A percentile compares a stretch with the other conserved stretches of the same genome.
These are phyloP conservation scores for Enchytraeus crypticus DNA, from an alignment of 2,888 invertebrate species.

Conservation along the genomic window DNA sequence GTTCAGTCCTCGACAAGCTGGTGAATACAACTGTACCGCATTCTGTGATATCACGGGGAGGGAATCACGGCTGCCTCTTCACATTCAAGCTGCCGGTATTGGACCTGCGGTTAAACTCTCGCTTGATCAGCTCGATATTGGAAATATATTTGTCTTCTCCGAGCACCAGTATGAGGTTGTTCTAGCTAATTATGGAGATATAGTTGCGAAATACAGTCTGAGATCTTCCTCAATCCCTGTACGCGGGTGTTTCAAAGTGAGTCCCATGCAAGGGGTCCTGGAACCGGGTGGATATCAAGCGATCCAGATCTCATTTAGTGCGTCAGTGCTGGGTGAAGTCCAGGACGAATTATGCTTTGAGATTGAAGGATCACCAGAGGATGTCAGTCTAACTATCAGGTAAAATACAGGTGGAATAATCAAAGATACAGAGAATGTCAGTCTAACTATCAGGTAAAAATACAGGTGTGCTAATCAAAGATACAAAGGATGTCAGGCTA, in stretches of 20 bases:
- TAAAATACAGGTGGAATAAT: no score
- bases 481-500: slow-evolving; percentile 35
- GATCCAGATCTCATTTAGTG: slow-evolving; percentile 42
- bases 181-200: slow-evolving; percentile 48
- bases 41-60: slow-evolving; percentile 49
- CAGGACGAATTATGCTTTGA: slow-evolving; percentile 44
- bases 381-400: slow-evolving; percentile 38
- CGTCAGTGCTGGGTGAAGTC: slow-evolving; percentile 46
- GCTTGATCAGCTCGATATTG: slow-evolving; percentile 45
- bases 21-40: slow-evolving; percentile 41
- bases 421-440: slow-evolving; percentile 35
- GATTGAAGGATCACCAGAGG: slow-evolving; percentile 44
- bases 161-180: slow-evolving; percentile 47
- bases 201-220: slow-evolving; percentile 46
- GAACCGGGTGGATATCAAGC: slow-evolving; percentile 48
- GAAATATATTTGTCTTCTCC: slow-evolving; percentile 47
- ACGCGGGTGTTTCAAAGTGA: slow-evolving; percentile 45
- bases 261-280: slow-evolving; percentile 45
- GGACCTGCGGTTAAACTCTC: slow-evolving; percentile 48
- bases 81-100: slow-evolving; percentile 46
- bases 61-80: slow-evolving; percentile 44
- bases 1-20: slow-evolving; percentile 46
- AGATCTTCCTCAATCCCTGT: slow-evolving; percentile 38
- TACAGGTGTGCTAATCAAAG: no score
- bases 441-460: slow-evolving; percentile 40